Evolutionary conservation across 2,888 invertebrate species (phyloP).

Genomic region (Oligia strigilis): DNA sequence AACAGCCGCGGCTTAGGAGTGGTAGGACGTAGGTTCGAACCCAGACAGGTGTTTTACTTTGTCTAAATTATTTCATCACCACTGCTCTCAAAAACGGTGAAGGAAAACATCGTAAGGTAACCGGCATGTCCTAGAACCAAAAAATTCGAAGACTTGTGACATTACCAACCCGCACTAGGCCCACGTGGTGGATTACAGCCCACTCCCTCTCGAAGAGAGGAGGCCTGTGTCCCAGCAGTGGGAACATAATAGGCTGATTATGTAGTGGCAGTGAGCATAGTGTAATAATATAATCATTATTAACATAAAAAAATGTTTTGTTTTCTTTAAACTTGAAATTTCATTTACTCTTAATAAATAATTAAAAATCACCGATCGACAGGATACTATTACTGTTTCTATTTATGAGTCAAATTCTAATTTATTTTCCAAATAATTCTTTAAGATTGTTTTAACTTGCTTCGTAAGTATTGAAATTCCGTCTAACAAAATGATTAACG

Average conservation of each 20-base stretch:
- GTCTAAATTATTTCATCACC: too few species aligned
- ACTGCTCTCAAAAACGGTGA: too few species aligned
- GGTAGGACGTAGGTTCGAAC: too few species aligned
- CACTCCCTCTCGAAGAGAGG: not conserved
- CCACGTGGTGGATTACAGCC: too few species aligned
- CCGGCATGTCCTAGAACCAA: too few species aligned
- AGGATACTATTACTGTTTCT: conserved; percentile 4
- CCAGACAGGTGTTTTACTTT: too few species aligned
- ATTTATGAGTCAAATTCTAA: conserved; percentile 4
- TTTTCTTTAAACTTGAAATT: not conserved
- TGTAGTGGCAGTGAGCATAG: not conserved
- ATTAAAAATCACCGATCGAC: not conserved
- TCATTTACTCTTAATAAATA: not conserved
- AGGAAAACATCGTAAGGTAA: too few species aligned
- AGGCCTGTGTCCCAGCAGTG: too few species aligned
- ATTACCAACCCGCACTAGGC: too few species aligned
- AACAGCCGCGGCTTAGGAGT: too few species aligned
- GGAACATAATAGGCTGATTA: not conserved
- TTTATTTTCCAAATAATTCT: not conserved
- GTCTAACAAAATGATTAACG: conserved; percentile 39
- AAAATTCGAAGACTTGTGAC: too few species aligned
- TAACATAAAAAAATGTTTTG: not conserved
- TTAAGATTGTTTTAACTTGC: conserved; percentile 3
- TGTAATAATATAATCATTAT: too few species aligned
- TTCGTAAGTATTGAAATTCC: conserved; percentile 17